Evolutionary conservation across 2,797 vertebrate species (phyloP).

Genomic region (Neostethus bicornis): DNA sequence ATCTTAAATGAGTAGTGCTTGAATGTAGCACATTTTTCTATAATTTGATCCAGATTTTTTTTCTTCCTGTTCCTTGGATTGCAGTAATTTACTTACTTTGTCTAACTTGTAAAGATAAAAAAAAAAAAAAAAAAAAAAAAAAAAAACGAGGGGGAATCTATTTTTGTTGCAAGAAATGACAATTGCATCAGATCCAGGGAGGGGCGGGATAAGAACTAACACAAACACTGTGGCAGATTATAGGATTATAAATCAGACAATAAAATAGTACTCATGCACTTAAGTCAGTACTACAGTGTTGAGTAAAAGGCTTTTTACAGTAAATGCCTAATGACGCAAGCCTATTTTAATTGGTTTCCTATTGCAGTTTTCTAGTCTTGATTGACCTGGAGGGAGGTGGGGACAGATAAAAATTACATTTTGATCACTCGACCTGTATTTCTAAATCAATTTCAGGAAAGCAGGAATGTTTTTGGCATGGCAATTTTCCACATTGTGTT

Average conservation of each 20-base stretch:
- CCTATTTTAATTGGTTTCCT: not conserved
- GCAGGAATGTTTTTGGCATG: no score
- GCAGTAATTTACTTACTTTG: no score
- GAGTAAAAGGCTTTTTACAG: conserved; percentile 17
- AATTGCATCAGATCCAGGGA: conserved; percentile 42
- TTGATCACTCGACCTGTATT: not conserved
- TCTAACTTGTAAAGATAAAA: no score
- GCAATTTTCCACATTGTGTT: not conserved
- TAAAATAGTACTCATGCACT: conserved; percentile 14
- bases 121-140: no score
- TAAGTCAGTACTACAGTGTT: conserved; percentile 29
- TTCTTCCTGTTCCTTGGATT: no score
- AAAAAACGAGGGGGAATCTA: conserved; percentile 16
- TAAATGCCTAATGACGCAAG: conserved; percentile 7
- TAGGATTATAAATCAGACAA: conserved; percentile 50
- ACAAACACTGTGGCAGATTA: conserved; percentile 47
- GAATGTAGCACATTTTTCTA: not conserved
- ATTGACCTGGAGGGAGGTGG: not conserved
- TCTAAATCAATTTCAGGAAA: no score
- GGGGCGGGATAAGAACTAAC: conserved; percentile 29
- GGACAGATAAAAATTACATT: not conserved
- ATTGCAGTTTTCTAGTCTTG: not conserved
- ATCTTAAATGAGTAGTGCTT: no score
- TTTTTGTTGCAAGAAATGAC: conserved; percentile 32
- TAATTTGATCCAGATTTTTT: not conserved